Evolutionary conservation across 2,888 invertebrate genomes (phyloP).

Genomic region (Amblyteles armatorius): DNA sequence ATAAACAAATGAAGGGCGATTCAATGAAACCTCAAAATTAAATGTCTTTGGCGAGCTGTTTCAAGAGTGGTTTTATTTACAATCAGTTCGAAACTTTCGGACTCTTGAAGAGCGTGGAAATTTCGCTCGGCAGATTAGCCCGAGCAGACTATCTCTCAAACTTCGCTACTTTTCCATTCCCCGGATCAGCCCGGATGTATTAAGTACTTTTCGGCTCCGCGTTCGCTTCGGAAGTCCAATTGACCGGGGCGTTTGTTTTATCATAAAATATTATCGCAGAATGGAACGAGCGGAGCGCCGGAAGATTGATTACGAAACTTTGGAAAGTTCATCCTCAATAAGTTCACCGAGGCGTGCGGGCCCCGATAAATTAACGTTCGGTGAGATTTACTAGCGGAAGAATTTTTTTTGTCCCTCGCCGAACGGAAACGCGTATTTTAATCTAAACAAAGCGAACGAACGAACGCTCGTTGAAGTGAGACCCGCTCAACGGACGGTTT

Average conservation of each 20-base stretch:
- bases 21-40: slow-evolving; percentile 3
- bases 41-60: background rate
- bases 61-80: background rate
- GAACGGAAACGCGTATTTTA: no score
- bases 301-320: slow-evolving; percentile 29
- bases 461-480: no score
- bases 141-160: background rate
- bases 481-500: no score
- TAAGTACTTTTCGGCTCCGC: background rate
- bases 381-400: slow-evolving; percentile 34
- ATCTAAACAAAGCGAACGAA: no score
- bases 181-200: no score
- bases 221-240: slow-evolving; percentile 6
- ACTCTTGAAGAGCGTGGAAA: background rate
- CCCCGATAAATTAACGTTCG: slow-evolving; percentile 35
- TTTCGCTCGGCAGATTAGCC: background rate
- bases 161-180: background rate
- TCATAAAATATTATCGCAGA: background rate
- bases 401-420: background rate
- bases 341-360: slow-evolving; percentile 17
- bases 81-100: background rate
- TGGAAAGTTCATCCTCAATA: slow-evolving; percentile 32
- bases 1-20: background rate
- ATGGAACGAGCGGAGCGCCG: slow-evolving; percentile 21
- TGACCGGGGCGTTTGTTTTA: background rate